Evolutionary conservation across 2,113 vertebrate genomes (phyloP), one percentile per base, ranked within the genome.

Genomic region (Myrmecobius fasciatus): DNA sequence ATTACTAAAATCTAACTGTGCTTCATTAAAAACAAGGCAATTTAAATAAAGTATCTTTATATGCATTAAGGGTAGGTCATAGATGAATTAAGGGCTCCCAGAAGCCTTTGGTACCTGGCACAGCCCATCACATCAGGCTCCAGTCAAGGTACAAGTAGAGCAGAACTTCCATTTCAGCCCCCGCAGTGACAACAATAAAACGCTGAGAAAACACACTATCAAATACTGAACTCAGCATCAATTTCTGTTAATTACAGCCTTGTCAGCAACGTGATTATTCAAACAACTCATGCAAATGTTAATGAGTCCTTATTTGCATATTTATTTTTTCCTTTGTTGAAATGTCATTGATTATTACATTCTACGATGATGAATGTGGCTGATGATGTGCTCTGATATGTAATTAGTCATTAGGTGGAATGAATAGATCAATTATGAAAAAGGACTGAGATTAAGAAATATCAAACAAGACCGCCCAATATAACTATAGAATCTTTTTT

Each of bases 281-380:
- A 99, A 99, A 99, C 99, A 99, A 99, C 99, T 99, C 99, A 99
- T 99, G 99, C 99, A 99, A 99, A 99, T 99, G 99, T 99, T 99
- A 99, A 99, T 99, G 99, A 99, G 99, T 98, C 98, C 99, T 99
- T 99, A 99, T 99, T 99, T 99, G 99, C 99, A 99, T 99, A 99
- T 99, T 99, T 99, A 99, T 99, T 99, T 99, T 99, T 99, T 99
- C 99, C 99, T 99, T 99, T 99, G 99, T 99, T 99, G 99, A 99
- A 99, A 99, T 99, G 99, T 99, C 99, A 99, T 99, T 99, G 99
- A 99, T 99, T 99, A 99, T 99, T 99, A 99, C 98, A 99, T 99
- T 99, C 99, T 99, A 99, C 99, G 99, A 99, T 99, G 99, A 99
- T 99, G 99, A 99, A 99, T 99, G 99, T 98, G 98, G 98, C 98